A percentile compares a stretch with the other conserved stretches of the same genome.
These are phyloP conservation scores for Pseudopipra pipra DNA, from an alignment of 2,113 vertebrate species.

Conservation along the genomic window DNA sequence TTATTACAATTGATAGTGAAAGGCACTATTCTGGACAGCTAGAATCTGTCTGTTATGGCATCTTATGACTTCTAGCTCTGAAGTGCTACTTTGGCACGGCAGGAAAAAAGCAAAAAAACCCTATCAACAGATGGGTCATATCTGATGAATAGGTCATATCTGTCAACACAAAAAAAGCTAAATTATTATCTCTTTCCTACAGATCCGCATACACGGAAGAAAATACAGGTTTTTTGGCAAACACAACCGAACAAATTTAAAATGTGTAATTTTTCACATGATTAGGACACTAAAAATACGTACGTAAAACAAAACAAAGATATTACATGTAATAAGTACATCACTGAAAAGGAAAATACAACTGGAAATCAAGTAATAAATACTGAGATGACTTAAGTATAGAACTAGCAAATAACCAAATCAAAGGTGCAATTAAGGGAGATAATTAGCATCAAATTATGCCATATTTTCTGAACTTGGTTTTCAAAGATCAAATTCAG, in stretches of 20 bases:
- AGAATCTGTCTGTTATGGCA: not conserved
- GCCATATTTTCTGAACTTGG: conserved; percentile 60
- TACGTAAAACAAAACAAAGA: not conserved
- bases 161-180: not conserved
- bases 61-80: not conserved
- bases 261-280: not conserved
- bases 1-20: not conserved
- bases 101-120: not conserved
- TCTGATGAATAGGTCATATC: not conserved
- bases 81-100: not conserved
- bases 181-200: not conserved
- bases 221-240: not conserved
- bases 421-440: conserved; percentile 47
- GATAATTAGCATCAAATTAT: conserved; percentile 60
- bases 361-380: conserved; percentile 30
- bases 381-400: conserved; percentile 28
- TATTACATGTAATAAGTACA: not conserved
- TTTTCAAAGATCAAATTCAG: conserved; percentile 71
- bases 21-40: not conserved
- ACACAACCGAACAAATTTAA: not conserved
- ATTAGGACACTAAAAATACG: not conserved
- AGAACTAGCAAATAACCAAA: conserved; percentile 58
- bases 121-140: not conserved
- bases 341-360: conserved; percentile 11
- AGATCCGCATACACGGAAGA: not conserved